Conservation (phyloP, 2,113 vertebrate species). For the Dinomys branickii region DNA sequence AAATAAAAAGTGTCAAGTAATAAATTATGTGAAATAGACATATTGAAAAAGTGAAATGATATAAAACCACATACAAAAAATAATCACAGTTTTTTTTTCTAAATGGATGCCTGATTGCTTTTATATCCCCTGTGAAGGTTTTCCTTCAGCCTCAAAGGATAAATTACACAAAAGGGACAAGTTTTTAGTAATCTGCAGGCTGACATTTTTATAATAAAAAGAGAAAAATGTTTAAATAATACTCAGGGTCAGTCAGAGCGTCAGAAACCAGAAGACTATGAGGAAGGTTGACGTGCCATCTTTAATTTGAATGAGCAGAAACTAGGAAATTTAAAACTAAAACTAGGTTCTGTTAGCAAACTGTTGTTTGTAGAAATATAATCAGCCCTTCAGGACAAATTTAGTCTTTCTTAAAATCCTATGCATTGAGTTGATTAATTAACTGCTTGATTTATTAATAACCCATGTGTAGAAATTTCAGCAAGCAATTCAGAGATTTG, state of each 20-base stretch:
- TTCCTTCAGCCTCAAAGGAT: constrained; percentile 74
- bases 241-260: constrained; percentile 56
- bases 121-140: constrained; percentile 68
- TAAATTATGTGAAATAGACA: constrained; percentile 80
- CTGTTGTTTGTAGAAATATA: constrained; percentile 28
- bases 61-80: constrained; percentile 74
- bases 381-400: constrained; percentile 34
- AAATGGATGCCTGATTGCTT: constrained; percentile 78
- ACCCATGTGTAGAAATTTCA: constrained; percentile 27
- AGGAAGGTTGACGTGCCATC: neutral
- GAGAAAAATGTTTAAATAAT: constrained; percentile 70
- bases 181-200: constrained; percentile 63
- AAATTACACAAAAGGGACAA: constrained; percentile 76
- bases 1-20: constrained; percentile 81
- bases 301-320: constrained; percentile 43
- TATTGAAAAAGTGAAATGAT: constrained; percentile 80
- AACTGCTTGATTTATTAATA: constrained; percentile 55
- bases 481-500: neutral
- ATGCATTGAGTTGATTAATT: constrained; percentile 57
- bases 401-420: constrained; percentile 50
- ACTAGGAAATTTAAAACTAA: constrained; percentile 38
- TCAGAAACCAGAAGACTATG: constrained; percentile 29
- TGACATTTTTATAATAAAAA: constrained; percentile 74
- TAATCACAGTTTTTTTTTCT: constrained; percentile 70
- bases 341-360: neutral